Conservation (phyloP, 1,140 invertebrate species). For the Drosophila ogumai region DNA sequence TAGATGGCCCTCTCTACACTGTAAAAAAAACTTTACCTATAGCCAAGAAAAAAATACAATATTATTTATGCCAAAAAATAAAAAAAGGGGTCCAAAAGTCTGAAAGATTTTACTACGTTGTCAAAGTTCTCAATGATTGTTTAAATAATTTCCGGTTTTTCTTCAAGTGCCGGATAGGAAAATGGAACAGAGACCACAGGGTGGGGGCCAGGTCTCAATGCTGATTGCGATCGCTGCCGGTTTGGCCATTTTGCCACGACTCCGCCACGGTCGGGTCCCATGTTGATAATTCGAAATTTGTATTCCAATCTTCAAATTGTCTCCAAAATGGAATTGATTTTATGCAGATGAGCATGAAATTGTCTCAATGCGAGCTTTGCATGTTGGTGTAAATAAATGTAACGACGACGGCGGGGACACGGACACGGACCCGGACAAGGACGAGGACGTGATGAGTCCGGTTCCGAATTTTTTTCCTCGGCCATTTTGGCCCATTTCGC, state of each 20-base stretch:
- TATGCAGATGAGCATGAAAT: conserved; percentile 85
- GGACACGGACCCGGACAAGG: conserved; percentile 30
- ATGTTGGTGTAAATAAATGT: conserved; percentile 83
- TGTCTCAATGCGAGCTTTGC: conserved; percentile 80
- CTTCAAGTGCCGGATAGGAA: conserved; percentile 28
- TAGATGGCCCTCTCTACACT: conserved; percentile 30
- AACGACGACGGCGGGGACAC: conserved; percentile 44
- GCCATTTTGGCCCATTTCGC: conserved; percentile 25
- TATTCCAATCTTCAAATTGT: conserved; percentile 85
- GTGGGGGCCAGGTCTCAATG: conserved; percentile 61
- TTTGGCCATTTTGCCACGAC: conserved; percentile 61
- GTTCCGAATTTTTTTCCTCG: conserved; percentile 7
- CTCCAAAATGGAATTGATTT: conserved; percentile 85
- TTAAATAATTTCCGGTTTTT: neutral
- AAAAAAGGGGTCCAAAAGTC: neutral
- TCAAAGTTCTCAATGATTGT: neutral
- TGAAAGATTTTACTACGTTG: too few species aligned
- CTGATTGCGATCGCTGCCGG: conserved; percentile 75
- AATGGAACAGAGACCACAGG: conserved; percentile 7
- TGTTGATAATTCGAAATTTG: conserved; percentile 84
- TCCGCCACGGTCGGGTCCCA: conserved; percentile 58
- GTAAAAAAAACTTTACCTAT: neutral
- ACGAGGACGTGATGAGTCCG: conserved; percentile 62
- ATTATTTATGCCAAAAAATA: neutral
- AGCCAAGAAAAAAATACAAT: too few species aligned